Evolutionary conservation across 2,113 vertebrate species (phyloP), one percentile per base, ranked within the genome.

Genomic region (Pomatostomus ruficeps): DNA sequence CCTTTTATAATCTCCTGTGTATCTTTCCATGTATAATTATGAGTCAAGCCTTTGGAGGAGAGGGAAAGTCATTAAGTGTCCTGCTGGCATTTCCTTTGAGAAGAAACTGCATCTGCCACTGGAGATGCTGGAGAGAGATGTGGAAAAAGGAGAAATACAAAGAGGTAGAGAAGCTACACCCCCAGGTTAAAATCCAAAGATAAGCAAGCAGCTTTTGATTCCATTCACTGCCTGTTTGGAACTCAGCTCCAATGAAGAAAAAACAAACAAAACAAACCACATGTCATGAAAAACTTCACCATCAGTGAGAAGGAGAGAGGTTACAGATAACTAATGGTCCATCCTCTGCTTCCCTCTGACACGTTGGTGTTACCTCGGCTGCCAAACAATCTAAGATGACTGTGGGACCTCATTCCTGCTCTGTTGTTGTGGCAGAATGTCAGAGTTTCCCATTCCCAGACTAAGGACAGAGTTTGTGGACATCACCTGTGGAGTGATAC

Each of bases 1-100:
- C 45, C 42, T 76, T 46, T 42, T 68, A 65, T 46, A 89, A 87
- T 79, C 84, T 91, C 58, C 61, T 23, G 29, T 76, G 77, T 54
- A 82, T 94, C 68, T 92, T 95, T 82, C 77, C 14, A 12, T 62
- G 35, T 85, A 3, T 70, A 88, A 92, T 88, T 91, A 95, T 82
- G 52, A 93, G 38, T 85, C 57, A 85, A 79, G 33, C 42, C 33
- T 58, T 89, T 79, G 52, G 46, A 96, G 33, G 45, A 94, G 36
- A 91, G 38, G 29, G 10, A 66, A 92, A 89, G 33, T 51, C 51
- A 52, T 84, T 91, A 77, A 92, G 72, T 68, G 73, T 61, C 91
- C 66, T 76, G 42, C 36, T 89, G 67, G 20, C 21, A n/a, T 85
- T 89, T 91, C 22, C 26, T 85, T 55, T 94, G 73, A 85, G n/a